These are phyloP conservation scores for Pituophis catenifer DNA, from an alignment of 2,113 vertebrate genomes.

Conservation along the genomic window DNA sequence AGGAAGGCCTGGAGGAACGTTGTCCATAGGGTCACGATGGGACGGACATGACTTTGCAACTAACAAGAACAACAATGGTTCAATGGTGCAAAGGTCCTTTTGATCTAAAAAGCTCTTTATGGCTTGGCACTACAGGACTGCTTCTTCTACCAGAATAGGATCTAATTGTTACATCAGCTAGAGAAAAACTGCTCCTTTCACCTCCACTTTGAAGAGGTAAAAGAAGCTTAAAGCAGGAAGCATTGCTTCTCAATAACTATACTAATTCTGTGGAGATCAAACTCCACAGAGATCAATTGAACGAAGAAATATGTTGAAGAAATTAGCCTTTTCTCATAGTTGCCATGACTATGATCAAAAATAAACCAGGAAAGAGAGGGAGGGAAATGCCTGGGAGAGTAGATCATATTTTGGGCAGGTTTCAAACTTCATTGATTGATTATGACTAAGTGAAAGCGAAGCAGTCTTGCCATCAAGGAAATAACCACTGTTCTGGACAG, in stretches of 20 bases:
- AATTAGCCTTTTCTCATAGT: background rate
- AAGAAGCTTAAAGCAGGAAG: background rate
- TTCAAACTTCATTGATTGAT: constrained; percentile 62
- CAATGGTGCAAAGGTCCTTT: background rate
- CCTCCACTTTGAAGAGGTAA: background rate
- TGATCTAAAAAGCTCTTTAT: background rate
- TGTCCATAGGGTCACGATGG: too few relatives aligned
- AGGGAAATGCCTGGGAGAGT: constrained; percentile 22
- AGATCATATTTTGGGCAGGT: constrained; percentile 37
- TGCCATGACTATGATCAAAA: background rate
- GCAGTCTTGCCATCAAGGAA: constrained; percentile 39
- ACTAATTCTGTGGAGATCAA: background rate
- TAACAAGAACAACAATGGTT: too few relatives aligned
- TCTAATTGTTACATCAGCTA: background rate
- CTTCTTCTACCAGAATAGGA: background rate
- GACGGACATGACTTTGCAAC: too few relatives aligned
- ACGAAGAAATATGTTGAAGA: background rate
- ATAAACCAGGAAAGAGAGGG: background rate
- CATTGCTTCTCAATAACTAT: background rate
- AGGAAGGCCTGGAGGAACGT: too few relatives aligned
- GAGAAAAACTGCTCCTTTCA: background rate
- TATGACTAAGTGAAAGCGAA: constrained; percentile 42
- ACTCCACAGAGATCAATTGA: background rate
- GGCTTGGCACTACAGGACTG: background rate
- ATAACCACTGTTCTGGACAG: constrained; percentile 49